Base-by-base conservation (phyloP, 2,888 invertebrate genomes). In the Idaea aversata region DNA sequence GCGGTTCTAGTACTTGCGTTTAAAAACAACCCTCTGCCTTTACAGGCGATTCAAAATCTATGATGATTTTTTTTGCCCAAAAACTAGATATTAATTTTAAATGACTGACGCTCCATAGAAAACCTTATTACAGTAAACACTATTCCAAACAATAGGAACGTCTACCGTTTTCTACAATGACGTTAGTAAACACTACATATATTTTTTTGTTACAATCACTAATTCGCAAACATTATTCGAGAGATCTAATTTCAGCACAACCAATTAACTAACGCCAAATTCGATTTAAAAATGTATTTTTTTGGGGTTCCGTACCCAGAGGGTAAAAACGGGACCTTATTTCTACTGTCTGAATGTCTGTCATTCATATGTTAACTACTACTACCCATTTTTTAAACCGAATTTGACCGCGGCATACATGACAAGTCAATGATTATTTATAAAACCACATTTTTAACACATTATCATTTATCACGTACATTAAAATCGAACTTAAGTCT, bases 191-290 rank as follows among this genome's bases (percentile, higher is more conserved):
- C 5, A 60, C 15, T 36, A 61, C 6, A 34, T 58, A 61, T 13
- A 63, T 63, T 63, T 58, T 63, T 58, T 65, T 47, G 16, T 64
- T 61, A 67, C 59, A 16, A 59, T 38, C 70, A 69, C 67, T 71
- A 73, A 74, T 72, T 70, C 72, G 71, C 77, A 75, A 75, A 63
- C 72, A 72, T 71, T 75, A 79, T 81, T 80, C 76, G 75, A 83
- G 84, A 85, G 85, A 86, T 85, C 84, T 80, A 78, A 76, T 59
- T 77, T 47, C 47, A 77, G 81, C 84, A 85, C 85, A 86, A 85
- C 83, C 83, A 78, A 82, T 76, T 75, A 76, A 68, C 75, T 73
- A 72, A 72, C 72, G 70, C 72, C 47, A 47, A 47, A 59, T 34
- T 25, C 59, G 58, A 59, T 59, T 25, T 59, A 34, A 16, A 15